phyloP scores from a whole-genome alignment of 35 echinoderm and acorn worm genomes.

The Hemicentrotus pulcherrimus region DNA sequence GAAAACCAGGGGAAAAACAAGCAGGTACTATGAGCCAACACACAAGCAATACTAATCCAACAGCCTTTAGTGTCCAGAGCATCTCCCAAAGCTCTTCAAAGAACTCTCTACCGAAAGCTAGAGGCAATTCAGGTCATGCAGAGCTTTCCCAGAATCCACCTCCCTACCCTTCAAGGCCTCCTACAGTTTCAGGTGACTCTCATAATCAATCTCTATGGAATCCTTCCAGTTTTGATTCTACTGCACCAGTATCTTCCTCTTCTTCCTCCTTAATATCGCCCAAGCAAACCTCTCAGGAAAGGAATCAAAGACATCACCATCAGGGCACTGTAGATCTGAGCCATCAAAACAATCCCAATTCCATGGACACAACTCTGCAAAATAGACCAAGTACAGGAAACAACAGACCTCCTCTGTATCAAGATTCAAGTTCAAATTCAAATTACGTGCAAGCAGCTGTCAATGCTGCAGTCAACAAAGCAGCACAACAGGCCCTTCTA shows the following conservation, averaged over 20 bases:
- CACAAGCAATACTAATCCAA: slow-evolving; percentile 31
- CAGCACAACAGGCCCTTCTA: background rate
- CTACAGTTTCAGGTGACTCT: background rate
- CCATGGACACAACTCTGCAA: background rate
- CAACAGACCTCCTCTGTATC: slow-evolving; percentile 1
- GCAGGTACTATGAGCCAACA: slow-evolving; percentile 17
- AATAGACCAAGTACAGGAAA: slow-evolving; percentile 33
- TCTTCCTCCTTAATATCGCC: background rate
- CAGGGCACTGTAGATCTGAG: too few species aligned
- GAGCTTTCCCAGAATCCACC: slow-evolving; percentile 1
- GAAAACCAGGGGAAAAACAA: background rate
- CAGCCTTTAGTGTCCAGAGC: slow-evolving; percentile 74
- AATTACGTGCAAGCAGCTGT: background rate
- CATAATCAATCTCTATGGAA: slow-evolving; percentile 57
- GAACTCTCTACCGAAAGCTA: slow-evolving; percentile 2
- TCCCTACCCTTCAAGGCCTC: background rate
- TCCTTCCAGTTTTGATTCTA: slow-evolving; percentile 44
- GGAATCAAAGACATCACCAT: background rate
- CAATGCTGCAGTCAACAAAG: slow-evolving; percentile 24
- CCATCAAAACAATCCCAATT: slow-evolving; percentile 9
- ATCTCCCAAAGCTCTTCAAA: slow-evolving; percentile 63
- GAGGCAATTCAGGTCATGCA: background rate
- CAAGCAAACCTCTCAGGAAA: slow-evolving; percentile 23
- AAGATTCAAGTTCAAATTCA: background rate
- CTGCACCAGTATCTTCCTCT: background rate